A percentile compares a stretch with the other conserved stretches of the same genome.
Evolutionary conservation across 2,888 invertebrate genomes (phyloP).

Genomic region (Anthophora plumipes): DNA sequence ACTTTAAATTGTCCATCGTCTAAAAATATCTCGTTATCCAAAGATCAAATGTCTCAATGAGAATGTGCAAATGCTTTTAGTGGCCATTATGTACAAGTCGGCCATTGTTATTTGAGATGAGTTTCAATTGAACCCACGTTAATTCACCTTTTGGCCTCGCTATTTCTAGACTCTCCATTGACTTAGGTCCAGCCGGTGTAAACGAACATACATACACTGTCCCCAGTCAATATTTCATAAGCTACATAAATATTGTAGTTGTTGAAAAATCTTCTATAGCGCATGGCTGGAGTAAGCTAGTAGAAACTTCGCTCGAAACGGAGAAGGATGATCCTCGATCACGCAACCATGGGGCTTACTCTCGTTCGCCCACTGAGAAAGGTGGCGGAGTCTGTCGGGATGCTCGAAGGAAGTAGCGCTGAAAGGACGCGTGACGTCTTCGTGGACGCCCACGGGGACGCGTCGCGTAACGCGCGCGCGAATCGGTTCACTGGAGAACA

Average conservation of each 20-base stretch:
- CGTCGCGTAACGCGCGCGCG: background rate
- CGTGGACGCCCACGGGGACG: conserved; percentile 42
- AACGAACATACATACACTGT: background rate
- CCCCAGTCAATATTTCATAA: background rate
- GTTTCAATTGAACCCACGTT: background rate
- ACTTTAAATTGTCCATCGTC: too few relatives aligned
- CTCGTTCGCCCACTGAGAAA: conserved; percentile 18
- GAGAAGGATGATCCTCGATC: conserved; percentile 27
- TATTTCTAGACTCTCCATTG: background rate
- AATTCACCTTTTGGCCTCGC: conserved; percentile 1
- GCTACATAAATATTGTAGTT: background rate
- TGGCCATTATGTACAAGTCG: background rate
- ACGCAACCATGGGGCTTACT: conserved; percentile 18
- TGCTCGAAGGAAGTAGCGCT: conserved; percentile 28
- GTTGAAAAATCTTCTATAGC: background rate
- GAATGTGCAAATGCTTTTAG: too few relatives aligned
- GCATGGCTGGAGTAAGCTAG: background rate
- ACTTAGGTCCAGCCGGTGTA: background rate
- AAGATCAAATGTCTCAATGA: too few relatives aligned
- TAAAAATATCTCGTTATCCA: too few relatives aligned
- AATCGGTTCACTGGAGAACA: too few relatives aligned
- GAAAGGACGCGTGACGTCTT: conserved; percentile 50
- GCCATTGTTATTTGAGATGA: conserved; percentile 11
- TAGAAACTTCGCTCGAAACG: background rate
- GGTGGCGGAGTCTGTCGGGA: conserved; percentile 25